Conservation (phyloP, 2,888 invertebrate species). For the Nephrotoma flavescens region DNA sequence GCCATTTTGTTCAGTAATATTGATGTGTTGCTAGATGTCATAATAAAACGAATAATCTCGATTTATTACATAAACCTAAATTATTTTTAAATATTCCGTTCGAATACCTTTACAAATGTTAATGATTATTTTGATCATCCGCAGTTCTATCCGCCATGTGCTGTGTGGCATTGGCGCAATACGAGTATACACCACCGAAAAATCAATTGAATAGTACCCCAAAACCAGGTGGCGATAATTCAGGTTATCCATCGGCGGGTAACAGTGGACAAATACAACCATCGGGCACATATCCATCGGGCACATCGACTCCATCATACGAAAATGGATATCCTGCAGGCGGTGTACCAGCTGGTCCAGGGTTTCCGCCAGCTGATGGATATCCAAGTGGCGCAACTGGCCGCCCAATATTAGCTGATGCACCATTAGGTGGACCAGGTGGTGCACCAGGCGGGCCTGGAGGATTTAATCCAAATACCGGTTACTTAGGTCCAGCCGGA, state of each 20-base stretch:
- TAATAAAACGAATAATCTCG: not conserved
- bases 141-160: not conserved
- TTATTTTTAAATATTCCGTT: not conserved
- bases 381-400: constrained; percentile 9
- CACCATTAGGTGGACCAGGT: constrained; percentile 3
- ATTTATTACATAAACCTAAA: not conserved
- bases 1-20: not conserved
- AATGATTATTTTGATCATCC: not conserved
- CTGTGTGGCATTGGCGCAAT: constrained; percentile 36
- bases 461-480: constrained; percentile 3
- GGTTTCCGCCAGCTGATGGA: constrained; percentile 12
- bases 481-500: constrained; percentile 11
- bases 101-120: not conserved
- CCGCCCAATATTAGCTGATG: constrained; percentile 14
- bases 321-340: constrained; percentile 16
- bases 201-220: constrained; percentile 35
- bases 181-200: constrained; percentile 56
- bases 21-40: too few species aligned
- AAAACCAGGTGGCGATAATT: constrained; percentile 13
- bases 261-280: constrained; percentile 18
- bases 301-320: constrained; percentile 21
- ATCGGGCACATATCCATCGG: constrained; percentile 14
- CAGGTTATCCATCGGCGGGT: constrained; percentile 9
- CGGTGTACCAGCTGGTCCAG: constrained; percentile 23
- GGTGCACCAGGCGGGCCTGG: constrained; percentile 9